Percentiles rank a stretch among this genome's conserved stretches.
phyloP scores from a whole-genome alignment of 1,140 invertebrate species.

The Gryllus bimaculatus region DNA sequence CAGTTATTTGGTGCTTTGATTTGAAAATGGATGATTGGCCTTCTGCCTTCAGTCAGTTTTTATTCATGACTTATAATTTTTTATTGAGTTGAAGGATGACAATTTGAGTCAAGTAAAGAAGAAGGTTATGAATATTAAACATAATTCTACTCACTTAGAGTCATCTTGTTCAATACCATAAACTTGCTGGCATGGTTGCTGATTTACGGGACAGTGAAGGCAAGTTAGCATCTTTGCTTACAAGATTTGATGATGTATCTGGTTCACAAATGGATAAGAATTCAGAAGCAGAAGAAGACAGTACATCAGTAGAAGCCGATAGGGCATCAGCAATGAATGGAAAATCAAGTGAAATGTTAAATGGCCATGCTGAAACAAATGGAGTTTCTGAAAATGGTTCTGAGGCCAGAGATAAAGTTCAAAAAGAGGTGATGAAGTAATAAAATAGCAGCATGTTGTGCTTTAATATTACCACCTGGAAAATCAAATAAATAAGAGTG shows the following conservation, averaged over 20 bases:
- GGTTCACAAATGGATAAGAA: not conserved
- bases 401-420: not conserved
- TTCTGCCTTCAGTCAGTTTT: not conserved
- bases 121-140: no score
- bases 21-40: not conserved
- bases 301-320: not conserved
- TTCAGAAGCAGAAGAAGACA: not conserved
- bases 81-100: not conserved
- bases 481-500: no score
- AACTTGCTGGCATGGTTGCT: constrained; percentile 33
- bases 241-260: not conserved
- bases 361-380: not conserved
- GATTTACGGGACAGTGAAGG: constrained; percentile 37
- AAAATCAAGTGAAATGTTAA: not conserved
- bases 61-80: constrained; percentile 2
- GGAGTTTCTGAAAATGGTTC: not conserved
- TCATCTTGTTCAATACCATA: constrained; percentile 16
- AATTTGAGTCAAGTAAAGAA: no score
- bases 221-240: constrained; percentile 31
- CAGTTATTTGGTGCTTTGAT: not conserved
- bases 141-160: constrained; percentile 8
- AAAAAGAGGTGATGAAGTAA: not conserved
- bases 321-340: not conserved
- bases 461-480: no score
- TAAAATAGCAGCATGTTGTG: not conserved